Base-by-base conservation (phyloP, 1,140 invertebrate genomes). In the Pachypsylla venusta region DNA sequence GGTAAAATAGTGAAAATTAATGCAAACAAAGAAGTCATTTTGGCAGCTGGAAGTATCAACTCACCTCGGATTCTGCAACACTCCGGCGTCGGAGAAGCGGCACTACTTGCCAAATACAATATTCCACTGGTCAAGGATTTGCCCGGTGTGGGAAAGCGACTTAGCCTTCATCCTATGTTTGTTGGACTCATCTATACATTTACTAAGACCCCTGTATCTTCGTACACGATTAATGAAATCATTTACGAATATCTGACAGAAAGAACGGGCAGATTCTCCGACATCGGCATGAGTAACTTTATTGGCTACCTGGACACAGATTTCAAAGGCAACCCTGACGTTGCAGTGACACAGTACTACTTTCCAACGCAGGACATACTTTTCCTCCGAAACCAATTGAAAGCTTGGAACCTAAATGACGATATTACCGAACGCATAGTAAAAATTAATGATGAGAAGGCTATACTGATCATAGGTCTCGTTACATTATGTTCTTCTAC, bases 191-290 rank as follows among this genome's bases (percentile, higher is more conserved):
- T 4, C 22, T 48, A 48, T 48, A 48, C 42, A 19, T 48, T 48
- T 48, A 19, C 42, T 4, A 48, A 48, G 22, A 48, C 42, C 22
- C 42, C 42, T n/a, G 42, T 48, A 3, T 48, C 42, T 48, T 48
- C 42, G 4, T 48, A 48, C 22, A 48, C 42, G 4, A 48, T 48
- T 22, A 48, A 48, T 48, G 42, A 48, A 48, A 48, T 48, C n/a
- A 19, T 48, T 22, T 48, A 48, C n/a, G 42, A 48, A 22, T 48
- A 48, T n/a, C 7, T 48, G 7, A 48, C 42, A 10, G 4, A 48
- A n/a, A 48, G 42, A 48, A 48, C 42, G 3, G 42, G 42, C 42
- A 48, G 42, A 48, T 48, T 48, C 16, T 7, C 42, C 16, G 42
- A 48, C 7, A 10, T 48, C 7, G 42, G 42, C 7, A 48, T 48